phyloP scores from a whole-genome alignment of 2,888 invertebrate genomes.

The Napeogenes inachia region DNA sequence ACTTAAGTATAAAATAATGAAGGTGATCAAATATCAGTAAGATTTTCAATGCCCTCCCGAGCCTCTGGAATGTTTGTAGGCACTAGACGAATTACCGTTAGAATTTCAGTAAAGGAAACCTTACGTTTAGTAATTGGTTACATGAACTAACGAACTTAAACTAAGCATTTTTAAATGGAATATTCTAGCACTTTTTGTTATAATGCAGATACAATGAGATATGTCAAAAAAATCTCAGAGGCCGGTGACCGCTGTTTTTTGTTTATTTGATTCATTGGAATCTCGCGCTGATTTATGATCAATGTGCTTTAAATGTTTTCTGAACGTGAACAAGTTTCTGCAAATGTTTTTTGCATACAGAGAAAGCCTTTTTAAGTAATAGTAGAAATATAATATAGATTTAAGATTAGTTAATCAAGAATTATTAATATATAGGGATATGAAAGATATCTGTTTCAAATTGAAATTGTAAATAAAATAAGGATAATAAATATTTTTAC shows the following conservation, averaged over 20 bases:
- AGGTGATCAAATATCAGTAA: not conserved
- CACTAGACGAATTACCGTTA: not conserved
- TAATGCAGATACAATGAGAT: conserved; percentile 8
- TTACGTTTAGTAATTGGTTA: not conserved
- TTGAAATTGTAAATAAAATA: too few relatives aligned
- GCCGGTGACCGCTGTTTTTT: conserved; percentile 20
- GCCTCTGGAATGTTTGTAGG: not conserved
- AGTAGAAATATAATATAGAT: too few relatives aligned
- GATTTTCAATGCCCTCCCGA: not conserved
- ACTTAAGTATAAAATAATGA: not conserved
- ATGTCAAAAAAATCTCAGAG: conserved; percentile 9
- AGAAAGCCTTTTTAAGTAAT: too few relatives aligned
- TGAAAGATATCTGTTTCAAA: too few relatives aligned
- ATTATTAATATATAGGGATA: too few relatives aligned
- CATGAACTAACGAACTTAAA: not conserved
- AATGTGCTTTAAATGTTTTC: not conserved
- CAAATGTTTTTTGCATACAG: too few relatives aligned
- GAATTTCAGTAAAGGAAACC: conserved; percentile 4
- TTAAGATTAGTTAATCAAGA: too few relatives aligned
- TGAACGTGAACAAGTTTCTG: not conserved
- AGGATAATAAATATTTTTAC: too few relatives aligned
- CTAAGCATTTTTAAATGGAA: not conserved
- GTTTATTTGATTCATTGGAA: conserved; percentile 17
- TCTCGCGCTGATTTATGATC: not conserved
- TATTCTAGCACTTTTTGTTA: conserved; percentile 14